phyloP scores from a whole-genome alignment of 2,888 invertebrate species.

The Conus canariensis region DNA sequence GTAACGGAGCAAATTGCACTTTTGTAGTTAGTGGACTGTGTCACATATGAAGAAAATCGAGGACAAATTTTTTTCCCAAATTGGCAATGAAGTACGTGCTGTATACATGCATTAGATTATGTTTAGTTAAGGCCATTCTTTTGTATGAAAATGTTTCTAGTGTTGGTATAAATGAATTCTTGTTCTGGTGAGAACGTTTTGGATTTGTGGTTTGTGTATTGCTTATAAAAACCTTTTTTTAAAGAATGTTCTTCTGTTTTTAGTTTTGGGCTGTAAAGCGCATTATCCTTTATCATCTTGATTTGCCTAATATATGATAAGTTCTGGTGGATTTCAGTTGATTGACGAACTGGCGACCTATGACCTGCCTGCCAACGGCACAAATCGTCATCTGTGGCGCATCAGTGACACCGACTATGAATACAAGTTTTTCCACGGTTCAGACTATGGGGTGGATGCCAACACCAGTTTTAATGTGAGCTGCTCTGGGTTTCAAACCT shows the following conservation, averaged over 20 bases:
- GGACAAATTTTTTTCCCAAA: too few species aligned
- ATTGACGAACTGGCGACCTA: conserved; percentile 76
- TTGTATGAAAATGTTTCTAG: too few species aligned
- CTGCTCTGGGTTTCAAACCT: conserved; percentile 39
- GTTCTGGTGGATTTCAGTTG: conserved; percentile 60
- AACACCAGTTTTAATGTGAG: conserved; percentile 93
- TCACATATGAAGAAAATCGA: too few species aligned
- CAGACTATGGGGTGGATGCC: conserved; percentile 94
- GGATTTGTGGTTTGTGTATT: background rate
- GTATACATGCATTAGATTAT: too few species aligned
- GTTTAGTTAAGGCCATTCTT: too few species aligned
- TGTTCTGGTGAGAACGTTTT: background rate
- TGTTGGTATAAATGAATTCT: too few species aligned
- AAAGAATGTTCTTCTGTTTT: background rate
- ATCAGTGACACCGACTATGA: conserved; percentile 74
- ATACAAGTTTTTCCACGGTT: conserved; percentile 84
- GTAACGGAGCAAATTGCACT: too few species aligned
- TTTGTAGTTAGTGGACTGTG: too few species aligned
- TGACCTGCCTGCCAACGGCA: conserved; percentile 74
- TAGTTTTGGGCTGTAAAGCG: background rate
- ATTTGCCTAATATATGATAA: background rate
- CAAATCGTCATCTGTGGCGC: conserved; percentile 75
- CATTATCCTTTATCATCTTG: too few species aligned
- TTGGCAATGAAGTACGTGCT: too few species aligned
- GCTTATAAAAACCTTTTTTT: background rate